These are phyloP conservation scores for Xiphophorus hellerii DNA, from an alignment of 2,113 vertebrate genomes.

Conservation along the genomic window DNA sequence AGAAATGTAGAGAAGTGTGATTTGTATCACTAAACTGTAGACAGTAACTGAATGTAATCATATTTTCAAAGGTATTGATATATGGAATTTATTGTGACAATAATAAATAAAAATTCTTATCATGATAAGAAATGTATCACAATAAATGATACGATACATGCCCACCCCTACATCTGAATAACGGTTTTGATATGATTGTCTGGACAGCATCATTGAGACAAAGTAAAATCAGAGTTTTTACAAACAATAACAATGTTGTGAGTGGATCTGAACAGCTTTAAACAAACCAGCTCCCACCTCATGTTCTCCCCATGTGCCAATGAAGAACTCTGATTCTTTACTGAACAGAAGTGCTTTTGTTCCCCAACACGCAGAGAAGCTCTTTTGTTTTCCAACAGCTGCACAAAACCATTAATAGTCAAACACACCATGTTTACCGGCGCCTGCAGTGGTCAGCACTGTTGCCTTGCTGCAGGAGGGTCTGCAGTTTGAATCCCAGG, in stretches of 20 bases:
- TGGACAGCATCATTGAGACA: neutral
- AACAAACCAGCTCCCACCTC: constrained; percentile 6
- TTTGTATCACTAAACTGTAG: too few species aligned
- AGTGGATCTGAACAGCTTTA: constrained; percentile 24
- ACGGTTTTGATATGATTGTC: neutral
- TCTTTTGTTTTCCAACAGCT: constrained; percentile 12
- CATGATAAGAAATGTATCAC: too few species aligned
- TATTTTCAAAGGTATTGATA: too few species aligned
- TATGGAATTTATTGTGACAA: too few species aligned
- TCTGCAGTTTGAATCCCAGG: neutral
- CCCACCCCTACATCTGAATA: neutral
- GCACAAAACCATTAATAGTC: constrained; percentile 14
- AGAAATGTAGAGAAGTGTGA: too few species aligned
- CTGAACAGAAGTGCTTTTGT: constrained; percentile 15
- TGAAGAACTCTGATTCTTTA: constrained; percentile 19
- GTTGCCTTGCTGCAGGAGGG: neutral
- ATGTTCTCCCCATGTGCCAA: constrained; percentile 25
- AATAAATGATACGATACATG: too few species aligned
- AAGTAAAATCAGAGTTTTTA: neutral
- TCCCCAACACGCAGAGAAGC: neutral
- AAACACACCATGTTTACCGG: neutral
- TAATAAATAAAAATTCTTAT: too few species aligned
- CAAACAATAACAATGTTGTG: neutral
- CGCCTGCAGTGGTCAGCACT: too few species aligned
- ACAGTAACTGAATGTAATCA: too few species aligned